Base-by-base conservation (phyloP, 2,888 invertebrate genomes). In the Lutraria lutraria region DNA sequence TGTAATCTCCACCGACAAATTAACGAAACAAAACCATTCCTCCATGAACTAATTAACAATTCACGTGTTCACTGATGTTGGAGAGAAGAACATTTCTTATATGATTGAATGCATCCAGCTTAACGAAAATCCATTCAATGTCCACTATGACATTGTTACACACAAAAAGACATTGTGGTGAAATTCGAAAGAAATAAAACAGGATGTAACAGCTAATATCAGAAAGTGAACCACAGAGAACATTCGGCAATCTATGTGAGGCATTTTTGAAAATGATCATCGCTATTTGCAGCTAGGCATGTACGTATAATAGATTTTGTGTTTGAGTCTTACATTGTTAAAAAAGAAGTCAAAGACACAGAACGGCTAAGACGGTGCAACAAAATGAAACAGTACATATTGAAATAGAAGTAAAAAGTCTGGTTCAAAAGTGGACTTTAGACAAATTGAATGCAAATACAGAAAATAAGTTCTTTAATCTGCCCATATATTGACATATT, bases 171-270 rank as follows among this genome's bases (percentile, higher is more conserved):
- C 56, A 85, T 86, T 81, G 68, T 6, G 86, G 81, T 8, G 81
- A 81, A 81, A 81, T 81, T 15, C 19, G 86, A 52, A 1, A 56
- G 43, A 85, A 31, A 29, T 12, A 81, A 1, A 15, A 63, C 3
- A 16, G 3, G 87, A 87, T 54, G 87, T 83, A 31, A 87, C 83
- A 76, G 87, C 87, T 0, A 87, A 87, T 82, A 52, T 83, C 53
- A 34, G 54, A 84, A 80, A 54, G 6, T 83, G 6, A 83, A n/a
- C 3, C 54, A 76, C 16, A 34, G 25, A 29, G 43, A 34, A 87
- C 83, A 3, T 87, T 87, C 31, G 68, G 31, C 31, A 53, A 86
- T 56, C 29, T 86, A 29, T 84, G 83, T 68, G 31, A 34, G 4
- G 34, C 68, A 19, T 76, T 87, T 54, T 21, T 63, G 15, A 34